Percentiles rank a stretch among this genome's conserved stretches.
Conservation (phyloP, 2,797 vertebrate genomes). For the Brachymystax lenok region DNA sequence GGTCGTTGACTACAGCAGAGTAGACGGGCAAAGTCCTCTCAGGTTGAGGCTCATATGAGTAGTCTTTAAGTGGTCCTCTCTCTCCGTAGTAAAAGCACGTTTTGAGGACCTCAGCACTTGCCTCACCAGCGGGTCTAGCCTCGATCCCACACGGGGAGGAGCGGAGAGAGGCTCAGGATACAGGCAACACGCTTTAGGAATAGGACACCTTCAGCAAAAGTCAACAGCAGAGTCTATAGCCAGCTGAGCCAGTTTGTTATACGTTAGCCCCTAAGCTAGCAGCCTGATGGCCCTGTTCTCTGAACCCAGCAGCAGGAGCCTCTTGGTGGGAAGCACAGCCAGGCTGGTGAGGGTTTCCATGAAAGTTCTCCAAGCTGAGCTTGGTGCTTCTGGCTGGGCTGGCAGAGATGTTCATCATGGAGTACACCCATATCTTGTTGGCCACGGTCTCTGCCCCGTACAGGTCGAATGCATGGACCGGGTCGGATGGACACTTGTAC, state of each 20-base stretch:
- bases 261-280: slow-evolving; percentile 76
- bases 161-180: slow-evolving; percentile 38
- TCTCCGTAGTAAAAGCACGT: slow-evolving; percentile 29
- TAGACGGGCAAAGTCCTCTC: slow-evolving; percentile 41
- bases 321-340: slow-evolving; percentile 91
- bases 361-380: slow-evolving; percentile 97
- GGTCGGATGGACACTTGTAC: slow-evolving; percentile 92
- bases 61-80: slow-evolving; percentile 50
- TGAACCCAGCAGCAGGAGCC: slow-evolving; percentile 93
- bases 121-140: slow-evolving; percentile 30
- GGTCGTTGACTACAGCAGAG: slow-evolving; percentile 48
- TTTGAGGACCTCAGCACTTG: slow-evolving; percentile 38
- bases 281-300: slow-evolving; percentile 92
- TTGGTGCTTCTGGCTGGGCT: slow-evolving; percentile 87
- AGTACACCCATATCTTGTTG: slow-evolving; percentile 96
- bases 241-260: slow-evolving; percentile 5
- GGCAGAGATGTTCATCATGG: slow-evolving; percentile 86
- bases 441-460: slow-evolving; percentile 91
- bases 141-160: slow-evolving; percentile 34
- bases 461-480: slow-evolving; percentile 92
- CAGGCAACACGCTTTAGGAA: slow-evolving; percentile 25
- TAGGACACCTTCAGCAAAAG: slow-evolving; percentile 42
- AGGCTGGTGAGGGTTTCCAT: slow-evolving; percentile 95
- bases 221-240: slow-evolving; percentile 27
- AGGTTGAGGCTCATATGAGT: slow-evolving; percentile 41